These are phyloP conservation scores for Poeciliopsis occidentalis DNA, from an alignment of 2,113 vertebrate species.

Conservation along the genomic window DNA sequence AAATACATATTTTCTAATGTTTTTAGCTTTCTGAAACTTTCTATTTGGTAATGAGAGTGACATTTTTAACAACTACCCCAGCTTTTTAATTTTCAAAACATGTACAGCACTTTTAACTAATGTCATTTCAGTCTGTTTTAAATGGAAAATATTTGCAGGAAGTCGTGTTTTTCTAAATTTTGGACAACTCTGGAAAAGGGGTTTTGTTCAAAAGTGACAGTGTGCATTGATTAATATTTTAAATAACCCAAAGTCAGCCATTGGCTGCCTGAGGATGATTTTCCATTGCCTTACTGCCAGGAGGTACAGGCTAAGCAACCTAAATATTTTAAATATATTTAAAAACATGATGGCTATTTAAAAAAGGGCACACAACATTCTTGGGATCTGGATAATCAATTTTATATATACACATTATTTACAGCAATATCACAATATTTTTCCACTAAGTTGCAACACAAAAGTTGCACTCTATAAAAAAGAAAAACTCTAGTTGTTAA, in stretches of 20 bases:
- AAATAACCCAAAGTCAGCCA: background rate
- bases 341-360: background rate
- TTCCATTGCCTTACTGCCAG: background rate
- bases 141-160: background rate
- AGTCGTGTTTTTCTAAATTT: background rate
- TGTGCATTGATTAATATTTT: background rate
- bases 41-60: background rate
- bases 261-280: background rate
- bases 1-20: too few species aligned
- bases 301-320: background rate
- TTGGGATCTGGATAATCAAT: background rate
- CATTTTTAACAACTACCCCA: background rate
- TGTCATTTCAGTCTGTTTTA: background rate
- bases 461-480: background rate
- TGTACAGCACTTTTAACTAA: background rate
- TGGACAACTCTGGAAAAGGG: background rate
- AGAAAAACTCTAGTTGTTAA: too few species aligned
- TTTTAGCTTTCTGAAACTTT: too few species aligned
- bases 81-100: background rate
- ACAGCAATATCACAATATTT: background rate
- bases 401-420: too few species aligned
- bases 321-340: background rate
- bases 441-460: background rate
- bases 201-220: background rate
- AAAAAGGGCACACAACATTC: background rate